Evolutionary conservation across 2,888 invertebrate genomes (phyloP).

Genomic region (Allolobophora icterica): DNA sequence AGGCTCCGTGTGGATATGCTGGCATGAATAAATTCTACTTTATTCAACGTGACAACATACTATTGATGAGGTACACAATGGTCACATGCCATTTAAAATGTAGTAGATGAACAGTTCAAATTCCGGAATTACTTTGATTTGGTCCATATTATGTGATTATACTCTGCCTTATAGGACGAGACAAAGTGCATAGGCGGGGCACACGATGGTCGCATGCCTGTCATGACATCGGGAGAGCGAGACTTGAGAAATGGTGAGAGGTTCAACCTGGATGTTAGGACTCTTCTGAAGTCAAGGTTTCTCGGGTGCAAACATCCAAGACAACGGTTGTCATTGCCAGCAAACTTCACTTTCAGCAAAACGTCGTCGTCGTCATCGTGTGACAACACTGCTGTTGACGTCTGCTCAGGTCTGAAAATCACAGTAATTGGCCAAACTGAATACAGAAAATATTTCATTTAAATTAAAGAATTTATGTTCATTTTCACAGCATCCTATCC

Average conservation of each 20-base stretch:
- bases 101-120: too few relatives aligned
- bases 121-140: too few relatives aligned
- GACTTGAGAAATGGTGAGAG: not conserved
- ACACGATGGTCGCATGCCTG: not conserved
- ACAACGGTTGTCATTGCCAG: slow-evolving; percentile 5
- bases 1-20: too few relatives aligned
- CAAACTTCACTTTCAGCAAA: slow-evolving; percentile 21
- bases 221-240: not conserved
- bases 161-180: not conserved
- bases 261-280: not conserved
- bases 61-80: too few relatives aligned
- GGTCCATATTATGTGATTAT: not conserved
- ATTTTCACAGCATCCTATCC: too few relatives aligned
- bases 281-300: not conserved
- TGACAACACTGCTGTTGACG: not conserved
- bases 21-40: too few relatives aligned
- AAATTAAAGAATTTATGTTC: not conserved
- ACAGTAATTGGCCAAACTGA: not conserved
- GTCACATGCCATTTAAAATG: too few relatives aligned
- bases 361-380: not conserved
- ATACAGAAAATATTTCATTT: not conserved
- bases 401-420: slow-evolving; percentile 5
- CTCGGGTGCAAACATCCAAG: not conserved
- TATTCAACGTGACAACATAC: too few relatives aligned
- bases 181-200: not conserved